Evolutionary conservation across 2,888 invertebrate genomes (phyloP).

Genomic region (Pyrocoelia pectoralis): DNA sequence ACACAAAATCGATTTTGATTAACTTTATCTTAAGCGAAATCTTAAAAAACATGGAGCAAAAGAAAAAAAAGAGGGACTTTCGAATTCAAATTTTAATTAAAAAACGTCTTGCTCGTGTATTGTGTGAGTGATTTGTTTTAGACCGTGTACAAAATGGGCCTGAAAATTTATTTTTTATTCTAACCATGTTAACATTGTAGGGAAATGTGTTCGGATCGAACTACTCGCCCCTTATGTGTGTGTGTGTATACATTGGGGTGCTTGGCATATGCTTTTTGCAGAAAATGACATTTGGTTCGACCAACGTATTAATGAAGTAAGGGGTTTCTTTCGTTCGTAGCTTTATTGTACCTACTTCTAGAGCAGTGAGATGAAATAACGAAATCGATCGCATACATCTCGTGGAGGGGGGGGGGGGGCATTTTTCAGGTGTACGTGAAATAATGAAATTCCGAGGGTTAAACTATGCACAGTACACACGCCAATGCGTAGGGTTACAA

Average conservation of each 20-base stretch:
- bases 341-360: not conserved
- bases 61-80: not conserved
- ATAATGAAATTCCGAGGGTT: conserved; percentile 26
- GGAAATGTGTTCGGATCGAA: not conserved
- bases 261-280: conserved; percentile 6
- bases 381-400: too few species aligned
- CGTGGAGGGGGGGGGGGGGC: too few species aligned
- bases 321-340: not conserved
- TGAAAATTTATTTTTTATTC: not conserved
- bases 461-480: conserved; percentile 18
- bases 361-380: too few species aligned
- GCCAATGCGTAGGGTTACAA: conserved; percentile 17
- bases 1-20: conserved; percentile 14
- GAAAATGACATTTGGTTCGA: conserved; percentile 14
- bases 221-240: not conserved
- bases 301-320: conserved; percentile 7
- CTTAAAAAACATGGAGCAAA: not conserved
- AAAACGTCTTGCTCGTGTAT: conserved; percentile 2
- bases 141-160: not conserved
- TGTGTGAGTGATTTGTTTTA: not conserved
- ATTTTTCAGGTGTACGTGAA: conserved; percentile 5
- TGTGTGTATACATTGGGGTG: conserved; percentile 2
- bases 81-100: conserved; percentile 10
- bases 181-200: not conserved
- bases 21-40: conserved; percentile 13